Evolutionary conservation across 2,113 vertebrate genomes (phyloP).

Genomic region (Hemibates koningsi): DNA sequence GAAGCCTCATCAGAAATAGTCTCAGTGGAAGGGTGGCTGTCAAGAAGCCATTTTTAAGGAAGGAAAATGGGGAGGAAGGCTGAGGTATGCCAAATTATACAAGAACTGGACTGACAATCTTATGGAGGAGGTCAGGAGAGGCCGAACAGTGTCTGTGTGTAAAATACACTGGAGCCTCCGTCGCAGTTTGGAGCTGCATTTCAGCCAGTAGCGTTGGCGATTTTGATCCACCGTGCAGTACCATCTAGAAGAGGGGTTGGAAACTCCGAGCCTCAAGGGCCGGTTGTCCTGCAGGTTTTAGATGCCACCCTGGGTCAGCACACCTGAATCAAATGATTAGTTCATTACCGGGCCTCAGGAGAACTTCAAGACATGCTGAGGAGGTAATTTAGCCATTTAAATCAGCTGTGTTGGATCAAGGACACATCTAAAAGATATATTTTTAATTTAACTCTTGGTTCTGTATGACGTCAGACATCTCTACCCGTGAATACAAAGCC

Average conservation of each 20-base stretch:
- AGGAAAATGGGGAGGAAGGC: neutral
- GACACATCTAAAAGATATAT: neutral
- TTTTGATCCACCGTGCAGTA: neutral
- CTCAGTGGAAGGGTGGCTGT: neutral
- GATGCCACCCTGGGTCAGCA: neutral
- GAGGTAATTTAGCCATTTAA: rapidly evolving
- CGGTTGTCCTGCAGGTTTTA: neutral
- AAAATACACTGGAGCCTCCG: neutral
- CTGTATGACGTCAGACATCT: neutral
- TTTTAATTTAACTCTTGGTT: neutral
- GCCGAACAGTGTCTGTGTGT: rapidly evolving
- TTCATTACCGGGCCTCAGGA: neutral
- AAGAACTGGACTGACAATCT: neutral
- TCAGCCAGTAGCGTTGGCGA: neutral
- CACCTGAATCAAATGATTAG: rapidly evolving
- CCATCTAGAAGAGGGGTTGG: neutral
- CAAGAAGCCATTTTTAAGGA: neutral
- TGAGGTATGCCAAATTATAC: neutral
- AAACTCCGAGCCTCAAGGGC: neutral
- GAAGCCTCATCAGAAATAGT: neutral
- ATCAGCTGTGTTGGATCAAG: neutral
- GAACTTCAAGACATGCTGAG: neutral
- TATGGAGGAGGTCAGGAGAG: neutral
- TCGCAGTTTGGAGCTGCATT: neutral
- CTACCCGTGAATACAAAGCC: rapidly evolving